phyloP scores from a whole-genome alignment of 2,888 invertebrate genomes.

The Drosophila bunnanda region DNA sequence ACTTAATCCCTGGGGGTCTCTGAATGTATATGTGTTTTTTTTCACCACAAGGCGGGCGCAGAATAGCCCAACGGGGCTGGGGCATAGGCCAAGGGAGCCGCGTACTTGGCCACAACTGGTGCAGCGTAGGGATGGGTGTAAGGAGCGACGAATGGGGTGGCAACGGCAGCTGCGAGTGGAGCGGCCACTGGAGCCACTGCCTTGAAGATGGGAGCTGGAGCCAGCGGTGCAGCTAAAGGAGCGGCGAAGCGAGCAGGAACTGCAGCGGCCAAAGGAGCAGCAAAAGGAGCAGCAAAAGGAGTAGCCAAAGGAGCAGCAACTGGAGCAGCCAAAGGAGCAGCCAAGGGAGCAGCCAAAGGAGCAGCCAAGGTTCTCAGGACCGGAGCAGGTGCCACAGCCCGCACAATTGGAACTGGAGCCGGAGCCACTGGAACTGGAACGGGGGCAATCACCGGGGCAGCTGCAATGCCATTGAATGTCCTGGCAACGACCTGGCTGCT shows the following conservation, averaged over 20 bases:
- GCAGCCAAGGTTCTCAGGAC: constrained; percentile 40
- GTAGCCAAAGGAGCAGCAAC: constrained; percentile 28
- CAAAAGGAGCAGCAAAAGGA: constrained; percentile 38
- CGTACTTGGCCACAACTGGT: constrained; percentile 58
- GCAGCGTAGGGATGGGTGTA: constrained; percentile 49
- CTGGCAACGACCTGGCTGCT: constrained; percentile 76
- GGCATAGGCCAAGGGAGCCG: constrained; percentile 59
- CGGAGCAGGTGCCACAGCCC: constrained; percentile 40
- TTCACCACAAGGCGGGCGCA: constrained; percentile 65
- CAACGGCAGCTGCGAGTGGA: constrained; percentile 40
- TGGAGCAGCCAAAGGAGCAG: constrained; percentile 47
- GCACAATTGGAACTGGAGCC: constrained; percentile 41
- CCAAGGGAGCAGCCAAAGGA: constrained; percentile 54
- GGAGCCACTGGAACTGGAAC: constrained; percentile 54
- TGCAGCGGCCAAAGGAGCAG: constrained; percentile 36
- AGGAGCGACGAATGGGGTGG: constrained; percentile 43
- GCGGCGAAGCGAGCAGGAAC: constrained; percentile 35
- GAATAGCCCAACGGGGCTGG: constrained; percentile 60
- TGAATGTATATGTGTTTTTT: neutral
- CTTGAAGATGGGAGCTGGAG: constrained; percentile 33
- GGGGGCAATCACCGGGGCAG: constrained; percentile 66
- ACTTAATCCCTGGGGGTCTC: constrained; percentile 45
- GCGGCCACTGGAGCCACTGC: constrained; percentile 40
- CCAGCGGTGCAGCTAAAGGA: constrained; percentile 30
- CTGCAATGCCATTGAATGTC: constrained; percentile 75